Conservation (phyloP, 1,140 invertebrate genomes). For the Ericerus pela region DNA sequence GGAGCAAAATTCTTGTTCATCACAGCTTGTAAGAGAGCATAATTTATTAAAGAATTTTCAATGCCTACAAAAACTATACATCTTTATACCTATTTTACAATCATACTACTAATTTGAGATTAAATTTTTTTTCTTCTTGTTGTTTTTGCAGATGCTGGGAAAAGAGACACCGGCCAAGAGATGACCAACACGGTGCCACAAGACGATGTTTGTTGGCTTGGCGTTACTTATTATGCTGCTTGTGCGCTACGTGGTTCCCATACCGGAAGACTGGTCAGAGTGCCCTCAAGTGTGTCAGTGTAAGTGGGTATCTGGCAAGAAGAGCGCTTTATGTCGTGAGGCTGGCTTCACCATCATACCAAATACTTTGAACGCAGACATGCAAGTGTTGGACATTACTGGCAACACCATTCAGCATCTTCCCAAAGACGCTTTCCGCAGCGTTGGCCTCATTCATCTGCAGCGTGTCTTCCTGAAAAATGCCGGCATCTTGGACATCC, state of each 20-base stretch:
- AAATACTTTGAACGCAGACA: conserved; percentile 54
- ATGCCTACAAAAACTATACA: too few relatives aligned
- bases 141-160: neutral
- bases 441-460: conserved; percentile 61
- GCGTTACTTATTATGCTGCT: conserved; percentile 20
- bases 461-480: conserved; percentile 64
- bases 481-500: conserved; percentile 54
- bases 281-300: conserved; percentile 66
- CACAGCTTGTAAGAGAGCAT: too few relatives aligned
- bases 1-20: too few relatives aligned
- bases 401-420: conserved; percentile 60
- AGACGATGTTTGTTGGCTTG: conserved; percentile 17
- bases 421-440: conserved; percentile 62
- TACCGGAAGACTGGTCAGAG: conserved; percentile 55
- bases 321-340: conserved; percentile 64
- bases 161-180: conserved; percentile 14
- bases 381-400: conserved; percentile 70
- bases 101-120: neutral
- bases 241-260: conserved; percentile 15
- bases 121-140: neutral
- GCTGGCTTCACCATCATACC: conserved; percentile 59
- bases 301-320: conserved; percentile 79
- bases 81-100: neutral
- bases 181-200: conserved; percentile 19
- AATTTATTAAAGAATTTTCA: too few relatives aligned